Percentiles rank a stretch among this genome's conserved stretches.
Evolutionary conservation across 2,888 invertebrate species (phyloP).

Genomic region (Euplagia quadripunctaria): DNA sequence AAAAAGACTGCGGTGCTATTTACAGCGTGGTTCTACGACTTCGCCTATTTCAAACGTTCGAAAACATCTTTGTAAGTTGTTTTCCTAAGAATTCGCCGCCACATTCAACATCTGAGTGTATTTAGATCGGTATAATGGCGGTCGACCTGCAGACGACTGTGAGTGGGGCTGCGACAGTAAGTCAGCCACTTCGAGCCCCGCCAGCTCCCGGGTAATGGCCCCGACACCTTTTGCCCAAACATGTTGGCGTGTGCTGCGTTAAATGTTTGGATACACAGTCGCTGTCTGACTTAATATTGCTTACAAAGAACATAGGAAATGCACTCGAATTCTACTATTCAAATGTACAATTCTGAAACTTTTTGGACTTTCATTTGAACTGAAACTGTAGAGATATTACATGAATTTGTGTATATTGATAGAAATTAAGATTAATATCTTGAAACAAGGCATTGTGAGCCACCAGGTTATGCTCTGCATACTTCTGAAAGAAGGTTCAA

Average conservation of each 20-base stretch:
- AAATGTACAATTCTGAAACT: background rate
- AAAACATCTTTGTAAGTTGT: slow-evolving; percentile 53
- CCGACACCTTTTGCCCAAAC: slow-evolving; percentile 70
- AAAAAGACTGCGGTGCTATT: slow-evolving; percentile 24
- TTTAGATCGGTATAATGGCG: slow-evolving; percentile 71
- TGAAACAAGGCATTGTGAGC: background rate
- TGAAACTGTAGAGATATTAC: background rate
- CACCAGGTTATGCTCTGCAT: too few relatives aligned
- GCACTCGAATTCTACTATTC: slow-evolving; percentile 41
- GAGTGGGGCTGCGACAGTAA: slow-evolving; percentile 50
- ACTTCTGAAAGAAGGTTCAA: too few relatives aligned
- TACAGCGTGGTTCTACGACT: slow-evolving; percentile 31
- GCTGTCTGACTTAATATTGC: slow-evolving; percentile 62
- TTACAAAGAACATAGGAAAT: slow-evolving; percentile 28
- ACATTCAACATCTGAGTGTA: slow-evolving; percentile 59
- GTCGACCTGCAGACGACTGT: slow-evolving; percentile 72
- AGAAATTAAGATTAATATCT: background rate
- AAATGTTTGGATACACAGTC: slow-evolving; percentile 66
- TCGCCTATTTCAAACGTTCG: slow-evolving; percentile 37
- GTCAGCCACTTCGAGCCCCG: slow-evolving; percentile 61
- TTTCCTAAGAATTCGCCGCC: slow-evolving; percentile 60
- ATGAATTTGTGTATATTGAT: background rate
- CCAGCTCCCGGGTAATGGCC: slow-evolving; percentile 67
- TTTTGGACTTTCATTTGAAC: background rate
- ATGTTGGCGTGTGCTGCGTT: slow-evolving; percentile 51